These are phyloP conservation scores for Anabas testudineus DNA, from an alignment of 2,797 vertebrate species.

Conservation along the genomic window DNA sequence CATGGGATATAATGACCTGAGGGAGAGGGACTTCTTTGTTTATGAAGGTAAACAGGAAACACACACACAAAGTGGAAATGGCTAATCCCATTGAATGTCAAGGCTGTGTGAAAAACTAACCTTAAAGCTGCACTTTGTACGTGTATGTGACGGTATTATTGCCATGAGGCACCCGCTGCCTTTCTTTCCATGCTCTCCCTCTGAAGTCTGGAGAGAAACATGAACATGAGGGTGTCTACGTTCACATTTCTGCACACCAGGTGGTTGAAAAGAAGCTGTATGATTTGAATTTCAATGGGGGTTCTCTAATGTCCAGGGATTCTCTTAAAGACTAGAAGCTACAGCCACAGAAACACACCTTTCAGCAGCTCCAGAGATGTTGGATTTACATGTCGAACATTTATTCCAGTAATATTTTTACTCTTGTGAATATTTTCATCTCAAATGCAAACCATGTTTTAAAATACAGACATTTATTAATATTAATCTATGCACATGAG, in stretches of 20 bases:
- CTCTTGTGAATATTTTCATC: background rate
- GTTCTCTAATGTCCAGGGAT: background rate
- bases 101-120: conserved; percentile 67
- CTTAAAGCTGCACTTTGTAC: conserved; percentile 58
- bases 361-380: background rate
- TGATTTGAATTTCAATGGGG: background rate
- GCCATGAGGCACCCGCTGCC: no score
- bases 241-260: background rate
- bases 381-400: no score
- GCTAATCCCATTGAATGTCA: conserved; percentile 57
- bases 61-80: conserved; percentile 51
- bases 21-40: conserved; percentile 43
- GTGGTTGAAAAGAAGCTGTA: background rate
- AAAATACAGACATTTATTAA: background rate
- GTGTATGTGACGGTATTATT: conserved; percentile 49
- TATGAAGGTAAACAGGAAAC: conserved; percentile 87
- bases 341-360: background rate
- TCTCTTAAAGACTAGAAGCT: background rate
- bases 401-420: background rate
- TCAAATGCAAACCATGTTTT: background rate
- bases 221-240: background rate
- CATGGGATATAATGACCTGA: conserved; percentile 33
- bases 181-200: conserved; percentile 3
- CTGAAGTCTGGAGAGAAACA: conserved; percentile 2
- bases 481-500: background rate